These are phyloP conservation scores for Limulus polyphemus DNA, from an alignment of 2,888 invertebrate genomes.

Conservation along the genomic window DNA sequence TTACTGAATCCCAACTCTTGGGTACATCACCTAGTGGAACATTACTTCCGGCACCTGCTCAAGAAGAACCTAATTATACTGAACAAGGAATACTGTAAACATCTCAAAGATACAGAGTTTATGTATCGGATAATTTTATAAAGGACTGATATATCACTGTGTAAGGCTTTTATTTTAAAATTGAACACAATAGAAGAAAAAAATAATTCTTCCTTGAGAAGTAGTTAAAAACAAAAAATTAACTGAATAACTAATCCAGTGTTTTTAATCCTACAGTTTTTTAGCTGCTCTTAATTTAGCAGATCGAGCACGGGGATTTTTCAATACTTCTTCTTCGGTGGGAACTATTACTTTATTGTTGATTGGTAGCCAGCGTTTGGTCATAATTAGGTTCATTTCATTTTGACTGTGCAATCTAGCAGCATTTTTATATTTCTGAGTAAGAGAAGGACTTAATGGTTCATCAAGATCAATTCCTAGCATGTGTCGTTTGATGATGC, in stretches of 20 bases:
- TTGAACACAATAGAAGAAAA: background rate
- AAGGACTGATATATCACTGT: background rate
- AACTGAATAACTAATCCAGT: too few species aligned
- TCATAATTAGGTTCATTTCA: slow-evolving; percentile 48
- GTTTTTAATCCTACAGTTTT: slow-evolving; percentile 39
- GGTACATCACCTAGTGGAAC: too few species aligned
- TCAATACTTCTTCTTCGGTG: slow-evolving; percentile 53
- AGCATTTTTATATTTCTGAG: slow-evolving; percentile 56
- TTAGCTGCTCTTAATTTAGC: slow-evolving; percentile 74
- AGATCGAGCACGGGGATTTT: slow-evolving; percentile 74
- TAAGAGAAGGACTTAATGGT: slow-evolving; percentile 51
- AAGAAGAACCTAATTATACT: too few species aligned
- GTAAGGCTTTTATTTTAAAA: too few species aligned
- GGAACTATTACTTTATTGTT: slow-evolving; percentile 70
- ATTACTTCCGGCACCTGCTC: too few species aligned
- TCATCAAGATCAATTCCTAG: slow-evolving; percentile 53
- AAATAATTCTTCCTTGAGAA: background rate
- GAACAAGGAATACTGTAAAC: too few species aligned
- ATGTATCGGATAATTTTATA: too few species aligned
- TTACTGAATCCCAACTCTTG: too few species aligned
- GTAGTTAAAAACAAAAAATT: too few species aligned
- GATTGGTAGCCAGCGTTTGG: slow-evolving; percentile 59
- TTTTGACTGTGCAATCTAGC: slow-evolving; percentile 47
- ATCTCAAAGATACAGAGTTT: too few species aligned
- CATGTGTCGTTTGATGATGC: slow-evolving; percentile 79